Conservation (phyloP, 2,888 invertebrate genomes). For the Uropetala carovei region DNA sequence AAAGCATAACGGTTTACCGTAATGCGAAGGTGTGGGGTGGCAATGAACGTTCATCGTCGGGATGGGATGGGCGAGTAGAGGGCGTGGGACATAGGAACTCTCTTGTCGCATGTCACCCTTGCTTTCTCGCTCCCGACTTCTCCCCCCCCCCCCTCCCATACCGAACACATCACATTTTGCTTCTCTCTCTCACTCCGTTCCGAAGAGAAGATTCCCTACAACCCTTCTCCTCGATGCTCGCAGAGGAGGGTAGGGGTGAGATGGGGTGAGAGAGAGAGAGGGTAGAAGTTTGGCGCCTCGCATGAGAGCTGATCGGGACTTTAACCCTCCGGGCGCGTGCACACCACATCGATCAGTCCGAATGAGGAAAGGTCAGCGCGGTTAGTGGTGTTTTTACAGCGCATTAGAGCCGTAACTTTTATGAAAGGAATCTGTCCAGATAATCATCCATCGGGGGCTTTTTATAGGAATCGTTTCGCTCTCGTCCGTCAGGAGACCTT, state of each 20-base stretch:
- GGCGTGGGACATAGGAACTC: no score
- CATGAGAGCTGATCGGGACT: slow-evolving; percentile 4
- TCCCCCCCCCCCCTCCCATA: not conserved
- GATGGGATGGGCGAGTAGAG: not conserved
- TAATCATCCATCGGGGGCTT: not conserved
- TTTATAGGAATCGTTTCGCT: not conserved
- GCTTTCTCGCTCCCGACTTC: no score
- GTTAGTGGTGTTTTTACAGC: not conserved
- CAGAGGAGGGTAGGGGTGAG: no score
- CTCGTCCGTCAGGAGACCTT: slow-evolving; percentile 33
- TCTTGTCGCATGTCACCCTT: no score
- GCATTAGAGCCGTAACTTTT: slow-evolving; percentile 31
- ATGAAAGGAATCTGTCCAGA: slow-evolving; percentile 13
- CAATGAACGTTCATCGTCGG: not conserved
- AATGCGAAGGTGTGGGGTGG: slow-evolving; percentile 2
- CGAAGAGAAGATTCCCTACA: not conserved
- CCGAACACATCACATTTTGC: not conserved
- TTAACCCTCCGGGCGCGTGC: slow-evolving; percentile 19
- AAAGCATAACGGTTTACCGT: not conserved
- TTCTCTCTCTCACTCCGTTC: not conserved
- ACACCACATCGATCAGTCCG: slow-evolving; percentile 25
- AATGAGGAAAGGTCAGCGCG: not conserved
- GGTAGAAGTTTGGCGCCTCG: not conserved
- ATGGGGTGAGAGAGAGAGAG: not conserved
- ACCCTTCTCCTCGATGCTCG: not conserved